Evolutionary conservation across 1,140 invertebrate species (phyloP), one percentile per base, ranked within the genome.

Genomic region (Drosophila oshimai): DNA sequence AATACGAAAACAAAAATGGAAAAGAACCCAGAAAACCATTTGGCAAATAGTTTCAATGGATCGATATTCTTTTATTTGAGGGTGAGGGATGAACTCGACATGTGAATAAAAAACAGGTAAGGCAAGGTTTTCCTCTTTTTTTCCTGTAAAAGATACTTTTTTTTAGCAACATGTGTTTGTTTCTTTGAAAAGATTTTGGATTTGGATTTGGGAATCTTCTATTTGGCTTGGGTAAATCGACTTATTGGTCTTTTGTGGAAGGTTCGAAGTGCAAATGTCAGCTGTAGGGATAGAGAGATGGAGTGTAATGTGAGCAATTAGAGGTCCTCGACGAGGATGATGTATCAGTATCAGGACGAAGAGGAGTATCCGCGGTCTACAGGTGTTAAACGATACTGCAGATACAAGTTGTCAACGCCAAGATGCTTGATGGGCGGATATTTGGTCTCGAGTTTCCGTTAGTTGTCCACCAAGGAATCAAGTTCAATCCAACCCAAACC

Each of bases 81-180:
- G 20, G 15, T 26, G 18, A 31, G 28, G 13, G 42, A 24, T 22
- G 65, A 33, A 10, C 15, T 39, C 31, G 62, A 49, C 76, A 74
- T 80, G 71, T 79, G 74, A 55, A 71, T 86, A 86, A 84, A 75
- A 84, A 84, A 84, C 80, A 84, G 80, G 80, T 84, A 86, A 58
- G 51, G 15, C 39, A 62, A 20, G 57, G 33, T 55, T 67, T 60
- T 47, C 18, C 49, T 36, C 13, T 51, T 28, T 39, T 17, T 47
- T 57, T 45, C 53, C 26, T 42, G 80, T 75, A 86, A 84, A 12
- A 79, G 80, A 84, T 86, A 84, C 75, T 84, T 84, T 81, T 71
- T 75, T 47, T 55, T 62, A 54, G 69, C 53, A 74, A 77, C 69
- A 83, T 83, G 79, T 84, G 74, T 76, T 64, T 41, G 15, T 57